Base-by-base conservation (phyloP, 2,888 invertebrate genomes). In the Hydriomena furcata region DNA sequence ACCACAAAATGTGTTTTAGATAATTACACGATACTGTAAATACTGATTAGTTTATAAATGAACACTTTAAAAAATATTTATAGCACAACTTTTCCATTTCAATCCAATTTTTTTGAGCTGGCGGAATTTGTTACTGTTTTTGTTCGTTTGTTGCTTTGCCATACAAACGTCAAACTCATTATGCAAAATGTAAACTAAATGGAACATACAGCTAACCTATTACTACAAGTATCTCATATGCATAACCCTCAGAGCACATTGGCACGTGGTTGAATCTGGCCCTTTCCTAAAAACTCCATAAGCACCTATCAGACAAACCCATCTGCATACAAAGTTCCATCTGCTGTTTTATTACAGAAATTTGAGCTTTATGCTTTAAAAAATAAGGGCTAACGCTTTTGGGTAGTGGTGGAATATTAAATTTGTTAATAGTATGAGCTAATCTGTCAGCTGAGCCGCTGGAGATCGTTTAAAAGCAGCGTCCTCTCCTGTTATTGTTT, bases 391-490 rank as follows among this genome's bases (percentile, higher is more conserved):
- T 42, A 8, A 7, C 24, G 11, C 21, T 21, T 23, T 44, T 47
- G 10, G 37, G 52, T 45, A 43, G 49, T 55, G 49, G 49, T 47
- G 65, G 53, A 68, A 55, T 61, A 63, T 52, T 66, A 68, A 73
- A 52, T 69, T 76, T 73, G 78, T 66, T 74, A 74, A 76, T 81
- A 70, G 79, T 82, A 81, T 68, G 68, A 71, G 81, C 84, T 90
- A 89, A 90, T 90, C 89, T 87, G 84, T 83, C 84, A 88, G 88
- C 86, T 86, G 86, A 88, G 84, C 80, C 80, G 71, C 74, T 78
- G 75, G 79, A 87, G 84, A 86, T 84, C 86, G 84, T 84, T 86
- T 86, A 84, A 88, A 88, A 88, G 88, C 86, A 73, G 71, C 75
- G 82, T 82, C 84, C 83, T 76, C 64, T 74, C 57, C 73, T 84